phyloP scores from a whole-genome alignment of 2,888 invertebrate species.

The Drosophila siamana region DNA sequence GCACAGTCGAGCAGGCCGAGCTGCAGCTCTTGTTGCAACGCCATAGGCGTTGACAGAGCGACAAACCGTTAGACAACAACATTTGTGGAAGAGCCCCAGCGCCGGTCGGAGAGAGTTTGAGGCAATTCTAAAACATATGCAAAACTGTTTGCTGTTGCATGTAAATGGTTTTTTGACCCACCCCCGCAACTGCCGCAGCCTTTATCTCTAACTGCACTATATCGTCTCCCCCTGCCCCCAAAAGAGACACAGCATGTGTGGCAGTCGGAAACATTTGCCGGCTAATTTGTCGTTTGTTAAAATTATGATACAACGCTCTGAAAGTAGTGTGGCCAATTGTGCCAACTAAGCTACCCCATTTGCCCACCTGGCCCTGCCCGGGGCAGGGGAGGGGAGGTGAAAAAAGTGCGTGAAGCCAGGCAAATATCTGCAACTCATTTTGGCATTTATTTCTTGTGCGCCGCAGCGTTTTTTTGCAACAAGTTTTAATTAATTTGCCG shows the following conservation, averaged over 20 bases:
- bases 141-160: conserved; percentile 76
- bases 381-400: background rate
- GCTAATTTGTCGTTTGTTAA: conserved; percentile 73
- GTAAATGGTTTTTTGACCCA: conserved; percentile 69
- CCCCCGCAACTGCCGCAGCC: background rate
- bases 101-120: conserved; percentile 8
- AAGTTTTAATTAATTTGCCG: conserved; percentile 80
- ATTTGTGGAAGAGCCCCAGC: conserved; percentile 39
- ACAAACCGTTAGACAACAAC: conserved; percentile 76
- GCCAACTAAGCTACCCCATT: background rate
- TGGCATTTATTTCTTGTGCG: conserved; percentile 23
- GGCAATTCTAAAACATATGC: conserved; percentile 70
- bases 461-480: conserved; percentile 58
- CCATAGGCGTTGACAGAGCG: conserved; percentile 76
- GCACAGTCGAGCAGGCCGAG: background rate
- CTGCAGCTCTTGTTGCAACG: conserved; percentile 42
- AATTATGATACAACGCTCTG: conserved; percentile 70
- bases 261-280: conserved; percentile 55
- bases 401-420: conserved; percentile 27
- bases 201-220: too few species aligned
- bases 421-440: conserved; percentile 52
- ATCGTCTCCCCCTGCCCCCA: background rate
- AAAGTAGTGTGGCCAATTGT: conserved; percentile 57
- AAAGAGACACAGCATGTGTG: background rate
- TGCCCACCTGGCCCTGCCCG: background rate